These are phyloP conservation scores for Saguinus oedipus DNA, from an alignment of 2,797 vertebrate genomes.

Conservation along the genomic window DNA sequence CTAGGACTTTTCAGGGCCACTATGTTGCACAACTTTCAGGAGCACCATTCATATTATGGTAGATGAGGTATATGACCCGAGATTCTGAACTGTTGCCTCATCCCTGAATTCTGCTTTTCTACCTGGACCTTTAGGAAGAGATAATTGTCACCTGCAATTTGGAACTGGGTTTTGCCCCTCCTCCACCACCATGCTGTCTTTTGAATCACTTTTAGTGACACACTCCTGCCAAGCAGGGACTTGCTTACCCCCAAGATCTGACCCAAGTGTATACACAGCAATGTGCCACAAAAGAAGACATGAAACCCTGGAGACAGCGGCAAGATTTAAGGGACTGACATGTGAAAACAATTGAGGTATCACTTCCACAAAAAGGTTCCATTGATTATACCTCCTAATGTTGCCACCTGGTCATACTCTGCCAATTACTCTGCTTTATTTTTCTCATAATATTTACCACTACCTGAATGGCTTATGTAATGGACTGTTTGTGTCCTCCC, in stretches of 20 bases:
- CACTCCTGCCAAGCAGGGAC: background rate
- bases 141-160: background rate
- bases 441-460: background rate
- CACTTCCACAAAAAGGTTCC: too few species aligned
- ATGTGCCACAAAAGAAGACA: background rate
- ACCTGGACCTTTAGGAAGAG: background rate
- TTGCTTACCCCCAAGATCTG: background rate
- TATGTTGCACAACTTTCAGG: background rate
- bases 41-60: background rate
- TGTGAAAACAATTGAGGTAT: fast-evolving
- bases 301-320: background rate
- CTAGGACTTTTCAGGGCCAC: background rate
- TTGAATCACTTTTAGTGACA: background rate
- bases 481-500: too few species aligned
- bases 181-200: background rate
- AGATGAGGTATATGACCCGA: fast-evolving
- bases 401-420: background rate
- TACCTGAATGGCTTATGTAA: background rate
- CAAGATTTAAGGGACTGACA: background rate
- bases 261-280: background rate
- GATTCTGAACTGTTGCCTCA: background rate
- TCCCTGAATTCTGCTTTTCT: background rate
- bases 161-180: background rate
- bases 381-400: fast-evolving
- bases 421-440: background rate